Evolutionary conservation across 2,113 vertebrate genomes (phyloP).

Genomic region (Cryptotis parvus): DNA sequence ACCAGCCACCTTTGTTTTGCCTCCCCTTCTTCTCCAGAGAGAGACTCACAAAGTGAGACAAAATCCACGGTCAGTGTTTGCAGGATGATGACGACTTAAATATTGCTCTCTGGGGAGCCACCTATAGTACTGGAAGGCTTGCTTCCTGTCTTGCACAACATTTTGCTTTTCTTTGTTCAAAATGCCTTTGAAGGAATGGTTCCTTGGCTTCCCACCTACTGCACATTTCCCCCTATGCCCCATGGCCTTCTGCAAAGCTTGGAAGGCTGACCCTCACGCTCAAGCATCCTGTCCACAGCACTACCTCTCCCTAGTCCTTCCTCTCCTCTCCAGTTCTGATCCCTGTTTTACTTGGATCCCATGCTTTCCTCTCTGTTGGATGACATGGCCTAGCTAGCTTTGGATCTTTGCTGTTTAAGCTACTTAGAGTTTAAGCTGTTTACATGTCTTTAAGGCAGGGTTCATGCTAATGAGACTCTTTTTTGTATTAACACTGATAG

Average conservation of each 20-base stretch:
- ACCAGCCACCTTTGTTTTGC: not conserved
- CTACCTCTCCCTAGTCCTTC: not conserved
- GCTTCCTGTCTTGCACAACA: not conserved
- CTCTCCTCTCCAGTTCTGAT: not conserved
- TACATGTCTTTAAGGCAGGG: too few species aligned
- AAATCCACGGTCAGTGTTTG: not conserved
- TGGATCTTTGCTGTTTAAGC: too few species aligned
- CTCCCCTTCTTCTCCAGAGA: not conserved
- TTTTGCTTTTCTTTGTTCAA: constrained; percentile 26
- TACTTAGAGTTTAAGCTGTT: too few species aligned
- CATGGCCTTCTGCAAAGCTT: not conserved
- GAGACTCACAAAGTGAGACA: not conserved
- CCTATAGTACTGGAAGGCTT: not conserved
- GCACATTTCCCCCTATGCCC: not conserved
- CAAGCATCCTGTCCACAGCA: not conserved
- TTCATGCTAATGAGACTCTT: too few species aligned
- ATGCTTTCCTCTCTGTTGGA: not conserved
- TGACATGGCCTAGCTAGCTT: too few species aligned
- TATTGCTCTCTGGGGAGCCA: not conserved
- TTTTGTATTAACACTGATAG: too few species aligned
- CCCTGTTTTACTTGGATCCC: not conserved
- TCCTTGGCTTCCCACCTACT: not conserved
- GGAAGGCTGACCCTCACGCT: not conserved
- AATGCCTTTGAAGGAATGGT: constrained; percentile 12
- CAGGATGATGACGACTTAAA: not conserved